Evolutionary conservation across 2,888 invertebrate species (phyloP), one percentile per base, ranked within the genome.

Genomic region (Labia minor): DNA sequence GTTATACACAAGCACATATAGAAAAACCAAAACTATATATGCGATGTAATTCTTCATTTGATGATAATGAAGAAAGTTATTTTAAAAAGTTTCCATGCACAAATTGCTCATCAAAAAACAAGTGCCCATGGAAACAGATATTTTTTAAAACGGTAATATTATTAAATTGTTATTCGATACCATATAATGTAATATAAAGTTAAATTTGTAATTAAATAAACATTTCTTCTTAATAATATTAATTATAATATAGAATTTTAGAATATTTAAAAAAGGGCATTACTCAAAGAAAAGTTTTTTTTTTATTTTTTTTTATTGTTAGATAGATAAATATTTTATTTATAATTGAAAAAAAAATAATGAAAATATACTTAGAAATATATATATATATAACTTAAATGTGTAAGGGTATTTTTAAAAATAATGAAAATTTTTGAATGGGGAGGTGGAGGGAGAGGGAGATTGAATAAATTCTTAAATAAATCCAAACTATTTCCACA

Each of bases 1-100:
- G 79, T 72, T 80, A 73, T 64, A 68, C 70, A 61, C 67, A 69
- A 19, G 72, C 73, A 0, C 66, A 63, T 18, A 69, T 74, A 37
- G 70, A 69, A 6, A 68, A 72, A 6, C 74, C 74, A 2, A 49
- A 49, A 3, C n/a, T 49, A 11, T 49, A 49, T 49, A 49, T 49
- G n/a, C 2, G 19, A 14, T 49, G 49, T 49, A 49, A 49, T 49
- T 49, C 16, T n/a, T 16, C 14, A 49, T 49, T 49, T n/a, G 49
- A 49, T n/a, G n/a, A 49, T n/a, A 3, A 2, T 14, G 14, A n/a
- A 49, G n/a, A 49, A 49, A 49, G 14, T 49, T 6, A 33, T 33
- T 3, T n/a, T 8, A 16, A n/a, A 16, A 3, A n/a, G 2, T 14
- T 49, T 3, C 49, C 49, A n/a, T 49, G 49, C 14, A 14, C 3